phyloP scores from a whole-genome alignment of 2,797 vertebrate genomes.

The Glyptemys insculpta region DNA sequence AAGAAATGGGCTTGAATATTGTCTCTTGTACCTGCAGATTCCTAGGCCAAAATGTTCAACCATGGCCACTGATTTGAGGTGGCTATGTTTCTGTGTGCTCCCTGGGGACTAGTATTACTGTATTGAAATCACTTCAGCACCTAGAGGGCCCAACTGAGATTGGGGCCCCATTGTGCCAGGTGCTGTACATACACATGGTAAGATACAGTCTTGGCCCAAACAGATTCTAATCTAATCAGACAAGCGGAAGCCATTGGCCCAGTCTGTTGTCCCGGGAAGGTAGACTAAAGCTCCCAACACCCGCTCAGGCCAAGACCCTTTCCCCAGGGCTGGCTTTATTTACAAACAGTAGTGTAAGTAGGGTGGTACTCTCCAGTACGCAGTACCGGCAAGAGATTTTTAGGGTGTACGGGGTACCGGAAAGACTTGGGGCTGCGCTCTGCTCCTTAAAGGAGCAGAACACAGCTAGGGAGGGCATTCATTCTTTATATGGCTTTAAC shows the following conservation, averaged over 20 bases:
- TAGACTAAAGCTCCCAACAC: neutral
- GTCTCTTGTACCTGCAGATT: neutral
- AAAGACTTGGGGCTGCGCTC: no score
- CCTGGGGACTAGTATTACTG: rapidly evolving
- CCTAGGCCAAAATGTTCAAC: neutral
- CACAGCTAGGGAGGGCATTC: no score
- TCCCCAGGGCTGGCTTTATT: neutral
- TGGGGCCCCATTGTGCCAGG: neutral
- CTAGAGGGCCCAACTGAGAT: neutral
- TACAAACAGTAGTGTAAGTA: neutral
- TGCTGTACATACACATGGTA: neutral
- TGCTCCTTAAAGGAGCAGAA: no score
- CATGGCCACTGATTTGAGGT: rapidly evolving
- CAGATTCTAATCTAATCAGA: neutral
- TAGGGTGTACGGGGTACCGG: no score
- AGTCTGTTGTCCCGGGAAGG: neutral
- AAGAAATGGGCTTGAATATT: neutral
- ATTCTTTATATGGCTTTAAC: no score
- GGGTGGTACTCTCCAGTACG: no score
- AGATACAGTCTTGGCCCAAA: neutral
- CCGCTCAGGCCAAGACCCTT: neutral
- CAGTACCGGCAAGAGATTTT: no score
- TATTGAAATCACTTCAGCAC: neutral
- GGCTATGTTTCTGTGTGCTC: neutral
- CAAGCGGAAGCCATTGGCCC: neutral